These are phyloP conservation scores for Nasonia giraulti DNA, from an alignment of 1,140 invertebrate species.

Conservation along the genomic window DNA sequence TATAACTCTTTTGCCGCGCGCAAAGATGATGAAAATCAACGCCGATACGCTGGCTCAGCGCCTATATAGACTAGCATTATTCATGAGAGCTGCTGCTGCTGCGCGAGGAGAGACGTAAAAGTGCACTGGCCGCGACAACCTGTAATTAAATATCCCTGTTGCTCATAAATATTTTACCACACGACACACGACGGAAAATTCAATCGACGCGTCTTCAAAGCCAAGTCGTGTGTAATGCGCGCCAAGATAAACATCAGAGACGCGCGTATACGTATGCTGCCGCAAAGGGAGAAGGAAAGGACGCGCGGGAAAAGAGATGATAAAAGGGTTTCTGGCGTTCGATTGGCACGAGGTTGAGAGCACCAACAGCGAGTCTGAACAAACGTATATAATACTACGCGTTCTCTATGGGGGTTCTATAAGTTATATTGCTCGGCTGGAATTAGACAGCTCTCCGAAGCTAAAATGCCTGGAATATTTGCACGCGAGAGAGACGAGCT, in stretches of 20 bases:
- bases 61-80: neutral
- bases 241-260: neutral
- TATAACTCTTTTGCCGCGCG: neutral
- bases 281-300: neutral
- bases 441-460: neutral
- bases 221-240: too few relatives aligned
- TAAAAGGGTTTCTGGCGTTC: neutral
- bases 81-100: neutral
- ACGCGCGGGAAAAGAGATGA: neutral
- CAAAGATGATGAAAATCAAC: neutral
- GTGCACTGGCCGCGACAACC: too few relatives aligned
- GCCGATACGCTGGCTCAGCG: neutral
- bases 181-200: too few relatives aligned
- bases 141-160: conserved; percentile 7
- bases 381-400: neutral
- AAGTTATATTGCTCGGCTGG: neutral
- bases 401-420: neutral
- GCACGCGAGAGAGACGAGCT: neutral
- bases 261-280: too few relatives aligned
- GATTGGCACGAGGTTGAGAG: neutral
- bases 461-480: neutral
- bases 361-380: neutral
- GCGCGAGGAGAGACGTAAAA: neutral
- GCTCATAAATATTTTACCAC: conserved; percentile 4
- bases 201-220: neutral